Percentiles rank a stretch among this genome's conserved stretches.
These are phyloP conservation scores for Acleris emargana DNA, from an alignment of 2,888 invertebrate species.

Conservation along the genomic window DNA sequence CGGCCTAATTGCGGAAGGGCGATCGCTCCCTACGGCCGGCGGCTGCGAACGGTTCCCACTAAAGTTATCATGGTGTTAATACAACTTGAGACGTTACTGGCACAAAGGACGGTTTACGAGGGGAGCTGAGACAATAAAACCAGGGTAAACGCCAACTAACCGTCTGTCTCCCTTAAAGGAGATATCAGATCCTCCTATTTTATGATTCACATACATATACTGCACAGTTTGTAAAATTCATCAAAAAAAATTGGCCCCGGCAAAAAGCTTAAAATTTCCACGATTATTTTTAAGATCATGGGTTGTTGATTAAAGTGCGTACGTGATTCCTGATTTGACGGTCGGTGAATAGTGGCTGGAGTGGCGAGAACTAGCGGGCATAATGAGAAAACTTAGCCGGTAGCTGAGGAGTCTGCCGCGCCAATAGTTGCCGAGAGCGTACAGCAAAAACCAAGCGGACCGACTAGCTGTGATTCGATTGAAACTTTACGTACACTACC, in stretches of 20 bases:
- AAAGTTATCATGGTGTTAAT: slow-evolving; percentile 77
- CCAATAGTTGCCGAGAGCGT: slow-evolving; percentile 45
- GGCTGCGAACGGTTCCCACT: slow-evolving; percentile 50
- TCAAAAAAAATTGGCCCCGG: not conserved
- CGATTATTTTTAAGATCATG: slow-evolving; percentile 2
- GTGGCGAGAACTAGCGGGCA: slow-evolving; percentile 65
- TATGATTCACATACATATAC: slow-evolving; percentile 59
- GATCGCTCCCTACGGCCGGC: slow-evolving; percentile 53
- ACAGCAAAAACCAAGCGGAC: slow-evolving; percentile 54
- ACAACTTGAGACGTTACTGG: slow-evolving; percentile 74
- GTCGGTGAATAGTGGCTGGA: slow-evolving; percentile 60
- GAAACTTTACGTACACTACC: slow-evolving; percentile 45
- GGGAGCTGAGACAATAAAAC: slow-evolving; percentile 76
- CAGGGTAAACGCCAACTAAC: slow-evolving; percentile 79
- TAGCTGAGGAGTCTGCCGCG: slow-evolving; percentile 54
- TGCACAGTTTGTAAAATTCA: not conserved
- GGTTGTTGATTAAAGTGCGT: slow-evolving; percentile 50
- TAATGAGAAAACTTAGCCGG: slow-evolving; percentile 80
- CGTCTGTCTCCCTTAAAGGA: slow-evolving; percentile 62
- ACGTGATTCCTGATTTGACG: slow-evolving; percentile 58
- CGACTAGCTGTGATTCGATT: slow-evolving; percentile 56
- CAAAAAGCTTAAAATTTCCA: not conserved
- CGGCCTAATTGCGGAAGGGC: slow-evolving; percentile 65
- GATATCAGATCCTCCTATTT: slow-evolving; percentile 66
- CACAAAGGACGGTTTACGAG: slow-evolving; percentile 73